A percentile compares a stretch with the other conserved stretches of the same genome.
These are phyloP conservation scores for Dicaeum eximium DNA, from an alignment of 2,113 vertebrate species.

Conservation along the genomic window DNA sequence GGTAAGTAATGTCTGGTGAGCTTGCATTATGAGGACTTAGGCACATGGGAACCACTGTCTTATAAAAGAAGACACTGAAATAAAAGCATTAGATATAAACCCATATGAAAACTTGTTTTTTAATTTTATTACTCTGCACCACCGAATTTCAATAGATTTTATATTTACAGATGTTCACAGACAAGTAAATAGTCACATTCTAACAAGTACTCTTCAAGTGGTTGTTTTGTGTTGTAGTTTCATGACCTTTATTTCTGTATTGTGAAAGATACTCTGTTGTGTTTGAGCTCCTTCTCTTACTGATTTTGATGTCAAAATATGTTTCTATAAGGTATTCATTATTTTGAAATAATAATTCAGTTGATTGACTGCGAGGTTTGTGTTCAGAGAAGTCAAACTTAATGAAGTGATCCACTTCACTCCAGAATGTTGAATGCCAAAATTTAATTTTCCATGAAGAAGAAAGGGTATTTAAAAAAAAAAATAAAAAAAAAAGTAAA, in stretches of 20 bases:
- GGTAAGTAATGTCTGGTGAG: neutral
- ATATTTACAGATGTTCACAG: neutral
- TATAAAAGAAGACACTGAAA: neutral
- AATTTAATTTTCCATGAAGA: neutral
- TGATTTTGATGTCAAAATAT: slow-evolving; percentile 52
- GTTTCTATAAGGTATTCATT: slow-evolving; percentile 35
- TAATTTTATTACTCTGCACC: neutral
- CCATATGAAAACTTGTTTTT: neutral
- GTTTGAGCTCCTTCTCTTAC: neutral
- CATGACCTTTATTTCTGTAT: neutral
- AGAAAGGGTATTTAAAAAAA: neutral
- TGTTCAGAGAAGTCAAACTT: neutral
- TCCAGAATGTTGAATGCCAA: neutral
- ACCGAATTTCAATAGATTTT: neutral
- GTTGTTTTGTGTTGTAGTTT: neutral
- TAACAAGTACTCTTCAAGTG: neutral
- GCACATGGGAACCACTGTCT: neutral
- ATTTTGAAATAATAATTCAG: slow-evolving; percentile 57
- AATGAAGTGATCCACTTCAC: neutral
- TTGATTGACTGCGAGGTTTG: slow-evolving; percentile 50
- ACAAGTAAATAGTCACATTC: neutral
- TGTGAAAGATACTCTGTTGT: slow-evolving; percentile 1
- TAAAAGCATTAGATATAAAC: neutral
- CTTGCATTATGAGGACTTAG: neutral
- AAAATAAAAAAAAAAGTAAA: neutral